phyloP scores from a whole-genome alignment of 2,888 invertebrate genomes.

The Drosophila affinis region DNA sequence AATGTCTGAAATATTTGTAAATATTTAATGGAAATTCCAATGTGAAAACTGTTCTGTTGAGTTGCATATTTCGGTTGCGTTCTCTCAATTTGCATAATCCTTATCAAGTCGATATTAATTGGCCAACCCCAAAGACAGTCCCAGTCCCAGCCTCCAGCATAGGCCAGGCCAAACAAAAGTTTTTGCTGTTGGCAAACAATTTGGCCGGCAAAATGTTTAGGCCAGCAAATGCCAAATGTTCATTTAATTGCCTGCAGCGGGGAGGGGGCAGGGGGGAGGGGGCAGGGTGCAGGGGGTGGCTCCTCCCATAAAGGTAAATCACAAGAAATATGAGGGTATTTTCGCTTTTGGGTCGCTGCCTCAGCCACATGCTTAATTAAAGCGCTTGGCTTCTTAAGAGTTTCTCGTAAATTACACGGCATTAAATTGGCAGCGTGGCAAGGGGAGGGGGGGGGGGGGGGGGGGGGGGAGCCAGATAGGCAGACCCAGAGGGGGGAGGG shows the following conservation, averaged over 20 bases:
- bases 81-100: constrained; percentile 55
- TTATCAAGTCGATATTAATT: constrained; percentile 53
- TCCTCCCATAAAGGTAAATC: constrained; percentile 75
- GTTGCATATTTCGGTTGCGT: constrained; percentile 14
- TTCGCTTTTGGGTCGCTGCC: constrained; percentile 77
- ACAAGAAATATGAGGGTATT: constrained; percentile 77
- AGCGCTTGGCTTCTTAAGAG: constrained; percentile 76
- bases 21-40: constrained; percentile 12
- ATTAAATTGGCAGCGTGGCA: constrained; percentile 65
- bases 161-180: constrained; percentile 23
- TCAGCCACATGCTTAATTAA: constrained; percentile 78
- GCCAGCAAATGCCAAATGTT: constrained; percentile 66
- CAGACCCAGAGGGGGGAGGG: not conserved
- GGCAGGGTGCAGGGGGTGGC: not conserved
- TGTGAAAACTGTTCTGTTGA: not conserved
- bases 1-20: not conserved
- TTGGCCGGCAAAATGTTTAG: constrained; percentile 56
- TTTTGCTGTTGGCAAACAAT: constrained; percentile 57
- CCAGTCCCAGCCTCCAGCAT: constrained; percentile 6
- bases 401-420: constrained; percentile 76
- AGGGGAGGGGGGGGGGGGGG: no score
- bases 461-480: constrained; percentile 32
- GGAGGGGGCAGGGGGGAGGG: not conserved
- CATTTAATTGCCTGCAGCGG: constrained; percentile 60
- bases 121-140: no score